Percentiles rank a stretch among this genome's conserved stretches.
Evolutionary conservation across 2,888 invertebrate genomes (phyloP).

Genomic region (Chironomus riparius): DNA sequence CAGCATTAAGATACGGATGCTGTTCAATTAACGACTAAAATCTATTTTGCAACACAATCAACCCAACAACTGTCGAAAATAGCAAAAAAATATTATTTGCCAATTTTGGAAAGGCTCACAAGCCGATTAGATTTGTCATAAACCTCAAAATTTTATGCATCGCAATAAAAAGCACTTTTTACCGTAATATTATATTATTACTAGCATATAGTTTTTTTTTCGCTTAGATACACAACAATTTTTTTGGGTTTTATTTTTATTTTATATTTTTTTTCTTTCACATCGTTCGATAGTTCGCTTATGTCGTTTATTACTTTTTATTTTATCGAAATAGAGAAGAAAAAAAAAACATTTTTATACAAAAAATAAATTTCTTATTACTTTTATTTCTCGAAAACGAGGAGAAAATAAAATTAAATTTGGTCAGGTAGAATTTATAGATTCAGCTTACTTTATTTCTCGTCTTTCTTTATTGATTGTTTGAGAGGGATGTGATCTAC

Average conservation of each 20-base stretch:
- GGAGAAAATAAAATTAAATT: conserved; percentile 18
- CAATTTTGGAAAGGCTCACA: neutral
- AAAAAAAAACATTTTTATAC: neutral
- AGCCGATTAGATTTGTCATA: neutral
- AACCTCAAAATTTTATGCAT: conserved; percentile 4
- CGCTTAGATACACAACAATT: neutral
- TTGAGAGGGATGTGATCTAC: neutral
- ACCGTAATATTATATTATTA: neutral
- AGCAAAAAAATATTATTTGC: neutral
- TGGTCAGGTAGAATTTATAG: conserved; percentile 25
- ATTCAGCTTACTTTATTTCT: conserved; percentile 6
- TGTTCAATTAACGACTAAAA: neutral
- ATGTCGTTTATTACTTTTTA: too few relatives aligned
- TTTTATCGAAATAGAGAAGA: neutral
- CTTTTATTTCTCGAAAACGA: neutral
- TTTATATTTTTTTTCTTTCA: too few relatives aligned
- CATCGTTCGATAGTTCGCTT: too few relatives aligned
- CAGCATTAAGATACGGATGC: neutral
- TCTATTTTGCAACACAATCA: neutral
- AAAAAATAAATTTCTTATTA: conserved; percentile 14
- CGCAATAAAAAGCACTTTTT: neutral
- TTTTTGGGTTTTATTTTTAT: neutral
- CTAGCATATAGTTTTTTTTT: neutral
- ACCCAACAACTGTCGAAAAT: neutral
- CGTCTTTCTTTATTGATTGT: neutral